Base-by-base conservation (phyloP, 2,888 invertebrate genomes). In the Cantharis lateralis region DNA sequence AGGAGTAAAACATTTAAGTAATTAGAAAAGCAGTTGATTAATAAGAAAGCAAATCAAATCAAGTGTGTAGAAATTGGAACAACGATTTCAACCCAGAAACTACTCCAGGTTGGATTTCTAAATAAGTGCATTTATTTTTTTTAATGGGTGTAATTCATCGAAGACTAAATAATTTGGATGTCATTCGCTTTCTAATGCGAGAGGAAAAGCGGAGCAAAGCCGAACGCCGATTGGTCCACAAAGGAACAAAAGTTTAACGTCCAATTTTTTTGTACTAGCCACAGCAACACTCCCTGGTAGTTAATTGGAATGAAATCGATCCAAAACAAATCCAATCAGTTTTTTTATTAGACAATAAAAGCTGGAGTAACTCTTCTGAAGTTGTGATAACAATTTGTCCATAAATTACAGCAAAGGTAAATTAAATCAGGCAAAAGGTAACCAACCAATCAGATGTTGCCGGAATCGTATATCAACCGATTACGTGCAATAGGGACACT, bases 401-500 rank as follows among this genome's bases (percentile, higher is more conserved):
- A 48, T 48, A 48, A 48, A 48, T 48, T 48, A 48, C 1, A n/a
- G n/a, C n/a, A n/a, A 48, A 48, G n/a, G 24, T 48, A 48, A 72
- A 66, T 48, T 32, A 68, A 72, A 66, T 66, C 72, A 32, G 48
- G 62, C 66, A 32, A 68, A 26, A 48, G 64, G 18, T 24, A 24
- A n/a, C n/a, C 61, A 48, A 48, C 48, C 66, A 72, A 72, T 68
- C 32, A 48, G 66, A 72, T 66, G 68, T 72, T 72, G 61, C 61
- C 15, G 15, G 68, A 66, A 66, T 18, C n/a, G 48, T 15, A 48
- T 18, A 72, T 72, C 72, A 68, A 72, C 68, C 20, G 66, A 72
- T 76, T 72, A 72, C 64, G 69, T 69, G 72, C 63, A 66, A 48
- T n/a, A 24, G 72, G 68, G 72, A 69, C 69, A 28, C 68, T 76